Evolutionary conservation across 1,140 invertebrate genomes (phyloP).

Genomic region (Ridgeia piscesae): DNA sequence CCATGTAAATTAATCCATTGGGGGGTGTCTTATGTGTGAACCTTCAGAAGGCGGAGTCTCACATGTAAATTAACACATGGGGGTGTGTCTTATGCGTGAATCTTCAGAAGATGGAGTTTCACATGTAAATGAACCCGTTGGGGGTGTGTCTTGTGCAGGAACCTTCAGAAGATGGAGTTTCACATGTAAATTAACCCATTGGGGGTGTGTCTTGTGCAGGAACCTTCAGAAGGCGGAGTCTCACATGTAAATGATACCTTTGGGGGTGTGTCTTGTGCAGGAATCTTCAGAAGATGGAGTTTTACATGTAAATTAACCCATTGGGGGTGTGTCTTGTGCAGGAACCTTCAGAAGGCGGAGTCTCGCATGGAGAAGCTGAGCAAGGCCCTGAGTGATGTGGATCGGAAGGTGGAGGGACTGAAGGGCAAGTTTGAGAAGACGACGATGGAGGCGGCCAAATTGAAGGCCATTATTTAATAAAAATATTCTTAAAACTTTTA

Average conservation of each 20-base stretch:
- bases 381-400: slow-evolving; percentile 81
- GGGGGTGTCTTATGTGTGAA: background rate
- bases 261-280: background rate
- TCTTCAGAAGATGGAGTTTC: background rate
- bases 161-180: background rate
- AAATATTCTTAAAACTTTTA: too few species aligned
- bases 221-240: too few species aligned
- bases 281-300: background rate
- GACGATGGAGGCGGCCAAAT: slow-evolving; percentile 77
- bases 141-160: background rate
- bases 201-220: slow-evolving; percentile 52
- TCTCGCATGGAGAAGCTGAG: slow-evolving; percentile 79
- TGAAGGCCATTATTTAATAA: too few species aligned
- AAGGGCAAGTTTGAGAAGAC: slow-evolving; percentile 74
- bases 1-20: background rate
- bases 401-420: slow-evolving; percentile 82
- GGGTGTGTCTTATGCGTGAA: background rate
- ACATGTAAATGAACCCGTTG: background rate
- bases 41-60: background rate
- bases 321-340: slow-evolving; percentile 39
- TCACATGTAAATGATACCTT: slow-evolving; percentile 64
- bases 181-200: background rate
- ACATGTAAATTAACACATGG: background rate
- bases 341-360: slow-evolving; percentile 80
- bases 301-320: background rate